Percentiles rank a stretch among this genome's conserved stretches.
phyloP scores from a whole-genome alignment of 2,113 vertebrate species.

The Rhynchomys soricoides region DNA sequence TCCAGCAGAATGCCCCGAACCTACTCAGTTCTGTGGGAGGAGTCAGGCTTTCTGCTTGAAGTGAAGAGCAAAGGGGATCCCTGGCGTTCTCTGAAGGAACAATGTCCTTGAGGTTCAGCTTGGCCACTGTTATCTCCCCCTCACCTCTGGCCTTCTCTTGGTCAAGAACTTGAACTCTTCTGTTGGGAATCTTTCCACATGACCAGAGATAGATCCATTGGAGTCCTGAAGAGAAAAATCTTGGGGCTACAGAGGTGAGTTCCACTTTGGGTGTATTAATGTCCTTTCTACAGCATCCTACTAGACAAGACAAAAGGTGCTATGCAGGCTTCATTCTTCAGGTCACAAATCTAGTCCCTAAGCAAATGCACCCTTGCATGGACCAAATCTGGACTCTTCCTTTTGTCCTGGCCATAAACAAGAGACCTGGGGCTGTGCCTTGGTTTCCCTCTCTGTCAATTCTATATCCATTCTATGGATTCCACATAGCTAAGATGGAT shows the following conservation, averaged over 20 bases:
- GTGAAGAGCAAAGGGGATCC: background rate
- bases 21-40: fast-evolving
- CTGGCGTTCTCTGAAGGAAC: background rate
- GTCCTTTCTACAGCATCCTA: background rate
- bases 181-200: background rate
- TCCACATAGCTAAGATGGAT: background rate
- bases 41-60: background rate
- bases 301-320: background rate
- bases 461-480: background rate
- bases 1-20: background rate
- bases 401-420: background rate
- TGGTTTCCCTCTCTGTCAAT: background rate
- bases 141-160: background rate
- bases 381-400: background rate
- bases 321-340: background rate
- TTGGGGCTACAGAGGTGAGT: fast-evolving
- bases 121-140: no score
- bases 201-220: background rate
- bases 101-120: background rate
- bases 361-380: background rate
- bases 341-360: background rate
- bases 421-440: background rate
- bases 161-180: background rate
- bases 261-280: fast-evolving
- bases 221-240: background rate